Evolutionary conservation across 2,113 vertebrate genomes (phyloP), one percentile per base, ranked within the genome.

Genomic region (Megaceryle torquata): DNA sequence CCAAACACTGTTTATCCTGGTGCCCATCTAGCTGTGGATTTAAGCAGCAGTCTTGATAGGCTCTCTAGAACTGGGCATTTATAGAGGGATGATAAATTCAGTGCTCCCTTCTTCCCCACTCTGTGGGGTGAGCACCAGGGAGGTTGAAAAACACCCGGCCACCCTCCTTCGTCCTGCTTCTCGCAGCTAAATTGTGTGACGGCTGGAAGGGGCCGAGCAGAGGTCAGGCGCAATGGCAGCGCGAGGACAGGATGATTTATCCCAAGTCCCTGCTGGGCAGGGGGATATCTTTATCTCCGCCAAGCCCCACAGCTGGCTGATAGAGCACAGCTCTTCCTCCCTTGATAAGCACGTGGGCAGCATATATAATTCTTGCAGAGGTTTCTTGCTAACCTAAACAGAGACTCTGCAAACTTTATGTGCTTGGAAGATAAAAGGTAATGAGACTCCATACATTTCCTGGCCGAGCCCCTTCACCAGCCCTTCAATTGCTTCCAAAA

Each of bases 241-340:
- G 57, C 1, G 89, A 91, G 88, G 81, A 96, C 96, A 96, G 95
- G 88, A 80, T 95, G 97, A 97, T 97, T 97, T 97, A 97, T 97
- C 80, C 94, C 78, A 6, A 67, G 88, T 21, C 91, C 7, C 69
- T 9, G 88, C 91, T 0, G 86, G 94, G 51, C 88, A 81, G 57
- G 86, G 91, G 96, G 76, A 91, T 89, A n/a, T 92, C 96, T 96
- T 89, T 93, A 97, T 96, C 95, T 85, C 44, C 1, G 7, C 75
- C 2, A 35, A 89, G 88, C 91, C 86, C 82, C 77, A 41, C 78
- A 70, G 92, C 87, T 84, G 93, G 59, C 78, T 93, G 94, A 97
- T 85, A 10, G 93, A 95, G 83, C 93, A 25, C 81, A 11, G 89
- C 88, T 54, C 70, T 31, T 74, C 88, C 88, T 91, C 88, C 91